Conservation (phyloP, 2,888 invertebrate species). For the Aradus depressus region DNA sequence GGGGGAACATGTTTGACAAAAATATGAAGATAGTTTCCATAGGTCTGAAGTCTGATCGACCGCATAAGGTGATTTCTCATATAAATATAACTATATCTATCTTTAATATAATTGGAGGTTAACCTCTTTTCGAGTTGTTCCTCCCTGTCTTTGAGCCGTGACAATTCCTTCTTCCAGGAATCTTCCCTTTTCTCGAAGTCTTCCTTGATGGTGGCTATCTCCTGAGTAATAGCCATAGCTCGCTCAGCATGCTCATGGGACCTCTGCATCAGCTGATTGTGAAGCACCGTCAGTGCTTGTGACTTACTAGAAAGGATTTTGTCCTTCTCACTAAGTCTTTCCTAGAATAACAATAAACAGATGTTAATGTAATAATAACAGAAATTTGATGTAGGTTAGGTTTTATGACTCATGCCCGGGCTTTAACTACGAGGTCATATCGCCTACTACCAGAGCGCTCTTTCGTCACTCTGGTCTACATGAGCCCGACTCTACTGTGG, state of each 20-base stretch:
- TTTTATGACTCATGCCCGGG: too few relatives aligned
- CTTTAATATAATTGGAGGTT: too few relatives aligned
- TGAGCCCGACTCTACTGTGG: too few relatives aligned
- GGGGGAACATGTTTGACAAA: too few relatives aligned
- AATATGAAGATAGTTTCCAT: too few relatives aligned
- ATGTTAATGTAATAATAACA: neutral
- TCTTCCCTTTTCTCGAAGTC: conserved; percentile 15
- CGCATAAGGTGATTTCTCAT: too few relatives aligned
- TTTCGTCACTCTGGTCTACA: too few relatives aligned
- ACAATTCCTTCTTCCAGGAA: conserved; percentile 13
- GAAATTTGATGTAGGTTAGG: neutral
- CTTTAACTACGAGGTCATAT: too few relatives aligned
- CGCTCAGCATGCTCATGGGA: conserved; percentile 12
- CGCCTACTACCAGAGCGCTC: too few relatives aligned
- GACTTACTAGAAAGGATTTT: conserved; percentile 14
- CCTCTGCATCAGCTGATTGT: conserved; percentile 16
- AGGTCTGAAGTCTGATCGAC: too few relatives aligned
- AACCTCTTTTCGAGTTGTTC: conserved; percentile 8
- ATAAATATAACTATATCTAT: too few relatives aligned
- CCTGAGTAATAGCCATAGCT: conserved; percentile 11
- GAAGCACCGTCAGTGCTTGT: conserved; percentile 12
- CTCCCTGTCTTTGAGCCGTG: neutral
- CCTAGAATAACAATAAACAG: conserved; percentile 7
- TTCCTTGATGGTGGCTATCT: conserved; percentile 10
- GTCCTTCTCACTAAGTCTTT: conserved; percentile 17